Evolutionary conservation across 1,140 invertebrate species (phyloP), one percentile per base, ranked within the genome.

Genomic region (Mya arenaria): DNA sequence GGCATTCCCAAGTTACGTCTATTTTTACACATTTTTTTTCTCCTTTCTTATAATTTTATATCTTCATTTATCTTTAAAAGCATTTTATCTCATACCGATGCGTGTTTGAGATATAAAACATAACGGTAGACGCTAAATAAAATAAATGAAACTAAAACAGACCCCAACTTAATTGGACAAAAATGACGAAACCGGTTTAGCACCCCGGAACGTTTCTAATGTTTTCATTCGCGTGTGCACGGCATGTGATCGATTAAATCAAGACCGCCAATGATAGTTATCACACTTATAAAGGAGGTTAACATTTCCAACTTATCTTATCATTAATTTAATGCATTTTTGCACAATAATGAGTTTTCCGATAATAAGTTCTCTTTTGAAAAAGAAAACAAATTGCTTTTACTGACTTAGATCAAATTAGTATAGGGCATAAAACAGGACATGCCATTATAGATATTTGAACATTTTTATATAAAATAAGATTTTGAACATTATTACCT

Each of bases 31-130:
- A 63, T 62, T 65, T 52, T 6, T n/a, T 19, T 75, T 75, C 62
- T 75, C 73, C 2, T 32, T 48, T 2, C 19, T 60, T 32, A 48
- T 75, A 63, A 44, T 65, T 48, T 55, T 39, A 63, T 75, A 75
- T 75, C 73, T 28, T 30, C 13, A 37, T 30, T 75, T 75, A 75
- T 75, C 73, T 62, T 56, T 48, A 75, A 75, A 60, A 63, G 28
- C 62, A 63, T 75, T 75, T 75, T 75, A 75, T 75, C 73, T 41
- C 30, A 52, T 52, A 32, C 41, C 44, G 69, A 72, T 72, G 58
- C 69, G 69, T 72, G n/a, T 72, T 72, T 72, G 58, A 72, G 69
- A 72, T 72, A 72, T 44, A 72, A 56, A 72, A 72, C 56, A 37
- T 37, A 56, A 72, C 48, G 48, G 69, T 55, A 56, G 25, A 23